Conservation (phyloP, 1,140 invertebrate species). For the Oryctes rhinoceros region DNA sequence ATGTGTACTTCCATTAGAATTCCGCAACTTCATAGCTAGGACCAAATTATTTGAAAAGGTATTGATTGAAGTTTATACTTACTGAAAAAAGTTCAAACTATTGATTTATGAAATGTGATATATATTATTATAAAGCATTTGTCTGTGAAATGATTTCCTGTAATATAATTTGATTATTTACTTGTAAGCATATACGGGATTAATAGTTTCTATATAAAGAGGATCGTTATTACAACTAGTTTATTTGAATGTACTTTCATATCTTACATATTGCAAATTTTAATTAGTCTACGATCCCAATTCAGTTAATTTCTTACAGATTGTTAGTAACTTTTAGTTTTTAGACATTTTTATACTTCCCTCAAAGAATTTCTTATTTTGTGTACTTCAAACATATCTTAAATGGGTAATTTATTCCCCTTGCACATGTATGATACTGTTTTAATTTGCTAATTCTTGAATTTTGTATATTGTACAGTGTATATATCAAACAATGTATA, state of each 20-base stretch:
- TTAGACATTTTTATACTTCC: too few species aligned
- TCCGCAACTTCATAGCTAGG: background rate
- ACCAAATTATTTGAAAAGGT: slow-evolving; percentile 9
- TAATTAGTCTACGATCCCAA: too few species aligned
- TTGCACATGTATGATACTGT: background rate
- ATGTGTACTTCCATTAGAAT: slow-evolving; percentile 14
- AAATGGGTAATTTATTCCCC: slow-evolving; percentile 1
- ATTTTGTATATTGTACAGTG: slow-evolving; percentile 35
- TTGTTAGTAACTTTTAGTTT: too few species aligned
- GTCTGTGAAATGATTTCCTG: background rate
- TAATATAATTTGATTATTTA: background rate
- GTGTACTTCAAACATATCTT: slow-evolving; percentile 19
- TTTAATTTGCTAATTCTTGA: background rate
- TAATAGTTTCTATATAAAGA: background rate
- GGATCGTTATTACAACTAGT: background rate
- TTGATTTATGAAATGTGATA: slow-evolving; percentile 23
- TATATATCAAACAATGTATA: slow-evolving; percentile 34
- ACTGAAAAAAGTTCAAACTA: slow-evolving; percentile 12
- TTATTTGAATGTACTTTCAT: too few species aligned
- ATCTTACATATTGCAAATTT: too few species aligned
- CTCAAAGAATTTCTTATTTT: background rate
- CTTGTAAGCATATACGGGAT: background rate
- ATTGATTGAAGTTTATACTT: background rate
- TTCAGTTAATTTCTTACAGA: too few species aligned
- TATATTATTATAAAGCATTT: slow-evolving; percentile 22